Base-by-base conservation (phyloP, 2,797 vertebrate species). In the Nothura maculosa region DNA sequence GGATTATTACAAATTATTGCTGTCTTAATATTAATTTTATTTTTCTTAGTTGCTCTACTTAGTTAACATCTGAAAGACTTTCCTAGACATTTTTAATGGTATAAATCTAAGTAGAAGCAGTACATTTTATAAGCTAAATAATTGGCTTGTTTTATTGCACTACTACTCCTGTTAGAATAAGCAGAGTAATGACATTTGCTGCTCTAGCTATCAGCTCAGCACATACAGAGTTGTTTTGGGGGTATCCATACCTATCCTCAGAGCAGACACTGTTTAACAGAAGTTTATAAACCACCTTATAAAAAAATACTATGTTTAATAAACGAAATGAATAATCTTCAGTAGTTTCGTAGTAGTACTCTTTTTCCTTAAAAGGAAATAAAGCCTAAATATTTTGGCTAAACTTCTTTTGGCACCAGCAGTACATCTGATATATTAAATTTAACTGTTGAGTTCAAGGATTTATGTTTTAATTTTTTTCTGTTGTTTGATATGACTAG, bases 291-390 rank as follows among this genome's bases (percentile, higher is more conserved):
- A 86, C 60, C 18, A 47, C 70, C 50, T 93, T 88, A 57, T 85
- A 85, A 94, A 40, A 40, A 90, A 96, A 76, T 32, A 66, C 27
- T 72, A 20, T 80, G 30, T 87, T 95, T 78, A 88, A 78, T 73
- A 32, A 13, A 38, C 9, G 54, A 69, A 87, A 47, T 68, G 60
- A 92, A 94, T 92, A 47, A 91, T 76, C 72, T 77, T 89, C 61
- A 52, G 15, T 62, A 75, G 34, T 62, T 92, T 85, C 67, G 81
- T 86, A 80, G 60, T 81, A 66, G 61, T 68, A 63, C 24, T 50
- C 24, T 67, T 95, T 92, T 96, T 77, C 85, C 63, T 80, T 83
- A 94, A 92, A 96, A 89, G 94, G 91, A 95, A 91, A 63, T 54
- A 87, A 85, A 94, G 27, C 45, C 34, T 62, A 66, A 61, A 81